These are phyloP conservation scores for Aphodius granarius DNA, from an alignment of 2,888 invertebrate species.

Conservation along the genomic window DNA sequence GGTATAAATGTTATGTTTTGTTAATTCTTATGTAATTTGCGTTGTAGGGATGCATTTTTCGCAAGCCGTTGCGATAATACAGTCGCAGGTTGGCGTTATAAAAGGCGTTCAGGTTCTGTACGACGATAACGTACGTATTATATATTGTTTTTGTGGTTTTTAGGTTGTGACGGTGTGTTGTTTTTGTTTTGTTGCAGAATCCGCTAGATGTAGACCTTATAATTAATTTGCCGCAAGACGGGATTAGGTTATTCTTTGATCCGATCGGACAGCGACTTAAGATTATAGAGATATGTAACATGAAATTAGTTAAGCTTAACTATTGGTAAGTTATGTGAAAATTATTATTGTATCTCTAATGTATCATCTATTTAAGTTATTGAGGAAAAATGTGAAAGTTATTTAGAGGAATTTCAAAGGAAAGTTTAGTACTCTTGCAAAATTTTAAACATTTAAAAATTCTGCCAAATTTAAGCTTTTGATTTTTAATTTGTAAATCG, in stretches of 20 bases:
- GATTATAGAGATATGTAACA: constrained; percentile 96
- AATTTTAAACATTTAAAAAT: too few relatives aligned
- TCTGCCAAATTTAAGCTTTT: too few relatives aligned
- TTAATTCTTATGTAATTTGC: constrained; percentile 11
- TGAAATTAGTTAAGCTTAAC: constrained; percentile 95
- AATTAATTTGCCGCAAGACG: constrained; percentile 95
- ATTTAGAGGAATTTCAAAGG: too few relatives aligned
- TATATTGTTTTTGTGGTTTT: constrained; percentile 11
- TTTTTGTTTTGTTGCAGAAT: constrained; percentile 66
- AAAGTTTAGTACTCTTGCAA: too few relatives aligned
- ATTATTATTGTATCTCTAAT: constrained; percentile 1
- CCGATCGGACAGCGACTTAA: constrained; percentile 92
- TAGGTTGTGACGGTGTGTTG: constrained; percentile 45
- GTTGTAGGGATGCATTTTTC: constrained; percentile 96
- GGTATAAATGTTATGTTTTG: too few relatives aligned
- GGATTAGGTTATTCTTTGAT: constrained; percentile 95
- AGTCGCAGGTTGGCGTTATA: constrained; percentile 93
- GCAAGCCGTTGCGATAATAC: constrained; percentile 94
- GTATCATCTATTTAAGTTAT: too few relatives aligned
- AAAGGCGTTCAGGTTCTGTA: constrained; percentile 96
- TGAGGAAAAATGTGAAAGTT: too few relatives aligned
- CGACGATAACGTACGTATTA: constrained; percentile 80
- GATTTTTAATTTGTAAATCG: too few relatives aligned
- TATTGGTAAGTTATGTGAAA: constrained; percentile 84
- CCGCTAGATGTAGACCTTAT: constrained; percentile 94